A percentile compares a stretch with the other conserved stretches of the same genome.
These are phyloP conservation scores for Amblyornis subalaris DNA, from an alignment of 2,113 vertebrate species.

Conservation along the genomic window DNA sequence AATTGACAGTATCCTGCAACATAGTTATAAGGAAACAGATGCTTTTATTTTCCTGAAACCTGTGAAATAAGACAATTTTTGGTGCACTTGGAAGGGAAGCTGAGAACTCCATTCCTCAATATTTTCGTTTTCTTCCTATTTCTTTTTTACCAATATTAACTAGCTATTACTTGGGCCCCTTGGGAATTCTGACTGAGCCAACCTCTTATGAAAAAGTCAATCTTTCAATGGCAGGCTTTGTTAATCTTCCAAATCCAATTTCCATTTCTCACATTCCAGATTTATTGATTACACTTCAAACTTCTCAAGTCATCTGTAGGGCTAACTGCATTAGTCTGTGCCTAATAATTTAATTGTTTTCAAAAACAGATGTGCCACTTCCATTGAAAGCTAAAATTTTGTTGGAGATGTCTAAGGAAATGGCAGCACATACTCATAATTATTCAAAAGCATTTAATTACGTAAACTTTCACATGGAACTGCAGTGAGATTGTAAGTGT, in stretches of 20 bases:
- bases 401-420: constrained; percentile 59
- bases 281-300: constrained; percentile 69
- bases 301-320: constrained; percentile 45
- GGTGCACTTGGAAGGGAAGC: background rate
- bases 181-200: constrained; percentile 5
- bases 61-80: background rate
- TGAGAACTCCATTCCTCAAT: background rate
- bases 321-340: constrained; percentile 65
- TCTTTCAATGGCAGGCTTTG: constrained; percentile 48
- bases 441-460: constrained; percentile 42
- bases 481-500: background rate
- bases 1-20: background rate
- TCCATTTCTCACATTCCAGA: constrained; percentile 62
- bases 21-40: background rate
- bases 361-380: constrained; percentile 70
- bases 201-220: constrained; percentile 45
- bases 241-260: constrained; percentile 65
- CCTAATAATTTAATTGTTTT: constrained; percentile 73
- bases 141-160: constrained; percentile 1
- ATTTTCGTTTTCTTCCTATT: background rate
- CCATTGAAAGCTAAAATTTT: constrained; percentile 59
- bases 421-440: background rate
- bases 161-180: background rate
- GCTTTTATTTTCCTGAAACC: background rate
- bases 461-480: background rate